phyloP scores from a whole-genome alignment of 30 jellyfish, hydroid and myxozoan genomes.

The Chrysaora quinquecirrha region DNA sequence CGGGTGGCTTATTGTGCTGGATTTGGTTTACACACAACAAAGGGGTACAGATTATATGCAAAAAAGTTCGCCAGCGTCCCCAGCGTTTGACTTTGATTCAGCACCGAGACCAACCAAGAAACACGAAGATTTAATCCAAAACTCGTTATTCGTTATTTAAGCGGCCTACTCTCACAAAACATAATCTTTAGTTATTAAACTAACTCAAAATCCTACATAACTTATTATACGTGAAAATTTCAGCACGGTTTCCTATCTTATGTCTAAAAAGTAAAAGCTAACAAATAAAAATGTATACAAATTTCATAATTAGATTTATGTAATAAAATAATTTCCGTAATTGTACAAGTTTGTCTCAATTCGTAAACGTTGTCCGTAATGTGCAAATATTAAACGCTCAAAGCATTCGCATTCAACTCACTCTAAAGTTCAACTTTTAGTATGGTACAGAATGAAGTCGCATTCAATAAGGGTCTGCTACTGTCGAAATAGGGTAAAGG shows the following conservation, averaged over 20 bases:
- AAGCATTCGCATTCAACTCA: constrained; percentile 46
- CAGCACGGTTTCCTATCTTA: too few species aligned
- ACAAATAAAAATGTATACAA: constrained; percentile 53
- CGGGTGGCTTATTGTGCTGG: too few species aligned
- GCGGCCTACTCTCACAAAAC: too few species aligned
- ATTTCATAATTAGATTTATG: neutral
- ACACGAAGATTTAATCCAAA: too few species aligned
- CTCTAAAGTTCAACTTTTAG: neutral
- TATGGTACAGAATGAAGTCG: neutral
- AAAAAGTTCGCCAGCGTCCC: too few species aligned
- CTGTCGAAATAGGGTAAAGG: too few species aligned
- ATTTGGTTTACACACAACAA: too few species aligned
- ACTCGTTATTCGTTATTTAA: too few species aligned
- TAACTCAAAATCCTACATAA: constrained; percentile 11
- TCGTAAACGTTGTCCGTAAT: constrained; percentile 66
- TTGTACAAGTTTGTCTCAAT: constrained; percentile 23
- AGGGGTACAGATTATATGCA: too few species aligned
- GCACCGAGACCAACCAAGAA: too few species aligned
- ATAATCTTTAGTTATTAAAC: neutral
- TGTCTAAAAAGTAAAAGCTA: constrained; percentile 28
- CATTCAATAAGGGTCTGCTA: too few species aligned
- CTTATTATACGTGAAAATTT: neutral
- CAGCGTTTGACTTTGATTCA: too few species aligned
- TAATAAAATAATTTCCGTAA: constrained; percentile 33
- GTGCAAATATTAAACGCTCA: constrained; percentile 27